Base-by-base conservation (phyloP, 2,797 vertebrate species). In the Catharus ustulatus region DNA sequence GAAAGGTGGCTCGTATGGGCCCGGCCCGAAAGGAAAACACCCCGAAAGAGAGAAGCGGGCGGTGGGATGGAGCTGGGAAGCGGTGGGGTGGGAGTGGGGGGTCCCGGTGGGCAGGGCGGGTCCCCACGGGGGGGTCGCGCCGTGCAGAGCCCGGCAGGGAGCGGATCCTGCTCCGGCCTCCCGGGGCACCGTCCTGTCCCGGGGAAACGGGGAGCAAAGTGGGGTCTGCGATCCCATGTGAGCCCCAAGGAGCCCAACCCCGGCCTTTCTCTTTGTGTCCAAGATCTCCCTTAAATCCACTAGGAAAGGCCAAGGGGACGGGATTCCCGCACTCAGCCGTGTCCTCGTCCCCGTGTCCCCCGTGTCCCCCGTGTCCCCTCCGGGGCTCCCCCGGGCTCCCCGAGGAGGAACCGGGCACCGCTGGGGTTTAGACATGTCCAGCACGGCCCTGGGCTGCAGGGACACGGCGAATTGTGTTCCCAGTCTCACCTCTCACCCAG, bases 381-480 rank as follows among this genome's bases (percentile, higher is more conserved):
- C 48, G 27, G 9, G 46, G 9, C 46, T 64, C 34, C 32, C 27
- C 22, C 3, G 1, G 15, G 10, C 2, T 2, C 17, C 9, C 20
- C 48, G 1, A 13, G 52, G 46, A 45, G 30, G 36, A 46, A 26
- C 29, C 1, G 6, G 45, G 38, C 58, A 34, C 23, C 5, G 15
- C 48, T 15, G n/a, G 32, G 29, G 55, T 46, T 80, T 58, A 1
- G 36, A 14, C 3, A 2, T 3, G 22, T 20, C 71, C 40, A 1
- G 0, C 32, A 1, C 4, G 1, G 10, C 24, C 27, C 19, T 7
- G 4, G 45, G 58, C 51, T 11, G 62, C 21, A 55, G 24, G 22
- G 54, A 42, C 69, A 20, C 4, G 62, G 42, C 32, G 15, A 10
- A 4, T 5, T 64, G 45, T 59, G 80, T 66, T 59, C 45, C 66